Base-by-base conservation (phyloP, 1,140 invertebrate species). In the Danaus melanippus region DNA sequence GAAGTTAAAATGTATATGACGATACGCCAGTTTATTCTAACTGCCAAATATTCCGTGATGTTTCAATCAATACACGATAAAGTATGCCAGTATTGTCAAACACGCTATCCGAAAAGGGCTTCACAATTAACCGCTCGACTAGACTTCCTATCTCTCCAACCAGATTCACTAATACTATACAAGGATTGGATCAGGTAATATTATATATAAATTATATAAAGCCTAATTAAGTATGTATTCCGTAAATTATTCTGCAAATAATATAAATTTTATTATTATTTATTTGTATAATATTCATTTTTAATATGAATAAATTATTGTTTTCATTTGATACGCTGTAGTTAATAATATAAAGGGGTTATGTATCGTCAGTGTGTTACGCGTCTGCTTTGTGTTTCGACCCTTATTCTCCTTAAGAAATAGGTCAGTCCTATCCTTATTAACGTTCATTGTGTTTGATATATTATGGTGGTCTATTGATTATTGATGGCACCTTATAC, bases 61-160 rank as follows among this genome's bases (percentile, higher is more conserved):
- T 46, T 10, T 9, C 44, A 46, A 46, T 46, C 15, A 46, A 9
- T 32, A 32, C 21, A 32, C 21, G 7, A 9, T 46, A 46, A 11
- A 12, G 12, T 12, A 15, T 11, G 17, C 9, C 45, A 15, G 10
- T 46, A 46, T 10, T 52, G 60, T 58, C 60, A 62, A 58, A 58
- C 48, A 50, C 48, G 43, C 51, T 53, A 58, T 54, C 52, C 51
- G 56, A 49, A 62, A 52, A 50, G 52, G 53, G 44, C 46, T 54
- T 62, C 52, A 64, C 74, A 75, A 76, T 79, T 76, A 76, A 58
- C 62, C 70, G 68, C 53, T 60, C 58, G 61, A 56, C 68, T 73
- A 64, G 64, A 54, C 62, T 53, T 60, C 48, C 75, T 79, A 79
- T 79, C 76, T 75, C 47, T 49, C 49, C 15, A 45, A 48, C 55